Evolutionary conservation across 2,888 invertebrate genomes (phyloP), one percentile per base, ranked within the genome.

Genomic region (Tiliacea citrago): DNA sequence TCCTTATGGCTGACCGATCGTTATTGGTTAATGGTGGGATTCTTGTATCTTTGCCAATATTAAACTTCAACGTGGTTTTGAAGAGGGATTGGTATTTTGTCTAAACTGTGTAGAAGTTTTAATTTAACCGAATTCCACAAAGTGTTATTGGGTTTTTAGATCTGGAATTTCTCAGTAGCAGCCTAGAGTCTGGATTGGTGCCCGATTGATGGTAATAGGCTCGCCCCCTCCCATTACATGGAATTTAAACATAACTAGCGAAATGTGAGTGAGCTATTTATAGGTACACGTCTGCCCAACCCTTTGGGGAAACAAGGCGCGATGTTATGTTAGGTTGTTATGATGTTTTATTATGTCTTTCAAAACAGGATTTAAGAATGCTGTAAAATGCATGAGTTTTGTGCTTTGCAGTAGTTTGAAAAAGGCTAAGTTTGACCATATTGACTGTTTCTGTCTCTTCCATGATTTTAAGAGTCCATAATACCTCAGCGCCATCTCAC

Each of bases 1-100:
- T 68, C 82, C 78, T 68, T 49, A 68, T 68, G 53, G 78, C 57
- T 79, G 68, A 79, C 78, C 57, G 78, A 82, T 82, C 78, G 69
- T 82, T 82, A 77, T 49, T 57, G 78, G 69, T 82, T 82, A 77
- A 68, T 82, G 58, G 63, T 68, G 21, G 62, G 77, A 79, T 79
- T 79, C 78, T 79, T 79, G 82, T 79, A 65, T 77, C 77, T 82
- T 77, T 82, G 78, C 78, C 78, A 79, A 79, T 65, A 68, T 58
- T 68, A 63, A 82, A 68, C n/a, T 45, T 55, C 62, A 49, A 24
- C 61, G 68, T 77, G 82, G 42, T 61, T 62, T 58, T 66, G 63
- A 75, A 62, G 62, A 81, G 51, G 57, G 9, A 47, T 62, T 49
- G n/a, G 51, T 67, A 67, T 81, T 67, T 29, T 49, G 39, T 68